Conservation (phyloP, 37 sponge, comb jelly and placozoan species). For the Beroe ovata region DNA sequence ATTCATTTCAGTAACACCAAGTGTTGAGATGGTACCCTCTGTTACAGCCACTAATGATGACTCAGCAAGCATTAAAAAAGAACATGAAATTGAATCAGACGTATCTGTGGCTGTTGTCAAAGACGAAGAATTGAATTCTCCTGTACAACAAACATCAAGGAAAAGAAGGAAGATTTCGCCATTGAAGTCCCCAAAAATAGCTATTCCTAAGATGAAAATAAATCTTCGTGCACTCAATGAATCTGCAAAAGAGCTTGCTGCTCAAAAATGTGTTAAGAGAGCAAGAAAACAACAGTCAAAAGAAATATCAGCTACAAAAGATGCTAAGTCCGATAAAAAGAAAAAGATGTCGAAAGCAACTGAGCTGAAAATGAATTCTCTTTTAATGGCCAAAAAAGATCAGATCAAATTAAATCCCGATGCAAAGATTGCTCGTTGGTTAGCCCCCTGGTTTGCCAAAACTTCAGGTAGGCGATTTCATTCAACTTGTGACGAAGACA, state of each 20-base stretch:
- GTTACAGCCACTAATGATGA: not conserved
- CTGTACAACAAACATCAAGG: not conserved
- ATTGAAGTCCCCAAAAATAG: conserved; percentile 5
- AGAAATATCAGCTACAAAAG: not conserved
- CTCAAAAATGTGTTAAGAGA: conserved; percentile 60
- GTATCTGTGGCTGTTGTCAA: not conserved
- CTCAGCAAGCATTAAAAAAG: not conserved
- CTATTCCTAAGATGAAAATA: conserved; percentile 57
- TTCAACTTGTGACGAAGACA: not conserved
- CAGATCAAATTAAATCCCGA: conserved; percentile 26
- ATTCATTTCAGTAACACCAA: conserved; percentile 23
- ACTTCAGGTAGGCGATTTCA: not conserved
- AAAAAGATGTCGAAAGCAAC: conserved; percentile 29
- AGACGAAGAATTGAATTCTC: not conserved
- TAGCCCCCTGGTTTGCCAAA: conserved; percentile 28
- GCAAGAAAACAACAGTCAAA: conserved; percentile 61
- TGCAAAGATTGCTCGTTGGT: conserved; percentile 28
- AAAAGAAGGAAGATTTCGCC: conserved; percentile 23
- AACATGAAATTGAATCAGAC: not conserved
- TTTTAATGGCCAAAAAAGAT: conserved; percentile 13
- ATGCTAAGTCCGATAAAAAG: conserved; percentile 27
- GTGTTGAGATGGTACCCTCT: conserved; percentile 2
- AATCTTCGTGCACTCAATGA: conserved; percentile 18
- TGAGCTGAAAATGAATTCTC: conserved; percentile 35
- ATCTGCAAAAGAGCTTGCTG: conserved; percentile 9